Percentiles rank a stretch among this genome's conserved stretches.
Evolutionary conservation across 2,113 vertebrate species (phyloP).

Genomic region (Paracyprichromis sp.): DNA sequence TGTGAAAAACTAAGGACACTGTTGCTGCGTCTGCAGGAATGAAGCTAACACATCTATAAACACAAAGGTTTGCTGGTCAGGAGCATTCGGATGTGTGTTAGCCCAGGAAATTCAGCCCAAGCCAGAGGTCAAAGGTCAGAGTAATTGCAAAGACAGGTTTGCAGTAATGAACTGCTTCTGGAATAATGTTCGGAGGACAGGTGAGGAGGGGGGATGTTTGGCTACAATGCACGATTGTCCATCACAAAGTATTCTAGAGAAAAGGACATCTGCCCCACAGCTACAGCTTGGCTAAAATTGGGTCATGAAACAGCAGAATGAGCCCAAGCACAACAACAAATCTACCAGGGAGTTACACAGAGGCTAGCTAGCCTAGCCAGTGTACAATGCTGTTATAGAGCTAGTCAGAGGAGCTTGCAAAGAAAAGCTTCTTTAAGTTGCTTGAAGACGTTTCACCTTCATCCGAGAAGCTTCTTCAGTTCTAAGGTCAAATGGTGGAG

Average conservation of each 20-base stretch:
- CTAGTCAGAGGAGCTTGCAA: fast-evolving
- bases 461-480: no score
- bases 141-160: background rate
- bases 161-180: background rate
- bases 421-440: background rate
- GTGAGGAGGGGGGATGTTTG: background rate
- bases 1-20: background rate
- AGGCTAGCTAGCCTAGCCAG: background rate
- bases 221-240: background rate
- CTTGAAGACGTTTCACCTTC: no score
- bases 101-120: background rate
- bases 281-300: background rate
- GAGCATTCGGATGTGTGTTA: fast-evolving
- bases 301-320: background rate
- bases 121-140: background rate
- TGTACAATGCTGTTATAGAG: background rate
- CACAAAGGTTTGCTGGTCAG: background rate
- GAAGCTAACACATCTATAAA: background rate
- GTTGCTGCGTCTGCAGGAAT: background rate
- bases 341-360: background rate
- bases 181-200: background rate
- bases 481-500: no score
- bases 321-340: background rate
- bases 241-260: background rate
- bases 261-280: background rate